Conservation (phyloP, 2,888 invertebrate genomes). For the Dynastes grantii region DNA sequence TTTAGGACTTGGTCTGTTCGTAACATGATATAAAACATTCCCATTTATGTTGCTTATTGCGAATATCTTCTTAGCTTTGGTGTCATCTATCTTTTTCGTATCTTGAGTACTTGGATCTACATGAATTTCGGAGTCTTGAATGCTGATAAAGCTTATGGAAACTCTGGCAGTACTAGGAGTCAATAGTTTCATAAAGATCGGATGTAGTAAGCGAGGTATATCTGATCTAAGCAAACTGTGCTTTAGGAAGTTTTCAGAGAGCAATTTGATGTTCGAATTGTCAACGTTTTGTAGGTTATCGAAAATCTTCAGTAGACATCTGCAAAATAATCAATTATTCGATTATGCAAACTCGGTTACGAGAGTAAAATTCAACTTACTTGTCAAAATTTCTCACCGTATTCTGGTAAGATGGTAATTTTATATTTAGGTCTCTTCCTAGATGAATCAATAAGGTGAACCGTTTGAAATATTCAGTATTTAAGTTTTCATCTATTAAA, state of each 20-base stretch:
- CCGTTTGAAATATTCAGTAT: constrained; percentile 76
- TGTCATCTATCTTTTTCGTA: constrained; percentile 63
- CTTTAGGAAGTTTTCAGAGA: constrained; percentile 84
- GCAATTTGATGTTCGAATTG: constrained; percentile 75
- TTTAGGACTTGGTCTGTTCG: constrained; percentile 68
- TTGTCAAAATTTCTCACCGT: constrained; percentile 76
- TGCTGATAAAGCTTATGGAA: constrained; percentile 83
- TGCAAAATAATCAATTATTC: constrained; percentile 63
- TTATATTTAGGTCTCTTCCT: constrained; percentile 78
- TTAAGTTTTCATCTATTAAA: constrained; percentile 70
- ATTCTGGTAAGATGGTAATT: constrained; percentile 68
- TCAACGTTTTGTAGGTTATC: constrained; percentile 77
- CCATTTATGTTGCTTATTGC: constrained; percentile 89
- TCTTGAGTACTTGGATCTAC: constrained; percentile 63
- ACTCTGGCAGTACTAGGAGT: constrained; percentile 87
- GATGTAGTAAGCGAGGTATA: constrained; percentile 84
- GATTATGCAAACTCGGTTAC: neutral
- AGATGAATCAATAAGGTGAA: constrained; percentile 84
- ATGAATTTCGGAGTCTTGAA: constrained; percentile 67
- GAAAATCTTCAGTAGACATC: constrained; percentile 82
- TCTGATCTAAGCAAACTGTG: constrained; percentile 84
- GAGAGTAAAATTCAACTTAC: constrained; percentile 62
- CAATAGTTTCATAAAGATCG: constrained; percentile 82
- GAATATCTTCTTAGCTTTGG: constrained; percentile 77
- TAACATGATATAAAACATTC: constrained; percentile 80